Percentiles rank a stretch among this genome's conserved stretches.
Conservation (phyloP, 1,140 invertebrate species). For the Saccostrea cuccullata region DNA sequence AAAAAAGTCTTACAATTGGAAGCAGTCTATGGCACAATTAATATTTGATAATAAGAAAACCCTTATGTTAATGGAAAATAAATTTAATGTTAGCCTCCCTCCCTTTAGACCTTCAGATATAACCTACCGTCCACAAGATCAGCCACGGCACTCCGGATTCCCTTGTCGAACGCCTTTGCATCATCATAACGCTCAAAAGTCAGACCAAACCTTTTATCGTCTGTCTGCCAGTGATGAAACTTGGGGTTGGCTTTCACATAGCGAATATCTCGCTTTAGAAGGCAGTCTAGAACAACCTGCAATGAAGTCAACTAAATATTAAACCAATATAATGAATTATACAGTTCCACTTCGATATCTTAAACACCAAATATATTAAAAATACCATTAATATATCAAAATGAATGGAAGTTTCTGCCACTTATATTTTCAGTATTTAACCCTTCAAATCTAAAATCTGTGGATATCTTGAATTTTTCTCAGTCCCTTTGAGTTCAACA, state of each 20-base stretch:
- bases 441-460: no score
- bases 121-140: slow-evolving; percentile 91
- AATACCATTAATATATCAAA: no score
- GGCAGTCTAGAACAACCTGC: slow-evolving; percentile 95
- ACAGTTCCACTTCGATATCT: not conserved
- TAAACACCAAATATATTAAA: no score
- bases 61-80: no score
- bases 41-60: no score
- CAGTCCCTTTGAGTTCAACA: no score
- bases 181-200: slow-evolving; percentile 96
- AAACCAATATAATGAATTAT: not conserved
- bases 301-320: slow-evolving; percentile 60
- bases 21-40: no score
- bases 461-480: no score
- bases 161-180: slow-evolving; percentile 95
- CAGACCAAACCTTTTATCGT: slow-evolving; percentile 95
- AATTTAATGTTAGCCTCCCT: not conserved
- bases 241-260: slow-evolving; percentile 99
- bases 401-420: no score
- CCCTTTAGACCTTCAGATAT: not conserved
- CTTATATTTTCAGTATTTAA: no score
- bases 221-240: slow-evolving; percentile 98
- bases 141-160: slow-evolving; percentile 91
- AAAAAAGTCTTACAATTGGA: no score
- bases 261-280: slow-evolving; percentile 96